A percentile compares a stretch with the other conserved stretches of the same genome.
Conservation (phyloP, 2,888 invertebrate genomes). For the Galerucella pusilla region DNA sequence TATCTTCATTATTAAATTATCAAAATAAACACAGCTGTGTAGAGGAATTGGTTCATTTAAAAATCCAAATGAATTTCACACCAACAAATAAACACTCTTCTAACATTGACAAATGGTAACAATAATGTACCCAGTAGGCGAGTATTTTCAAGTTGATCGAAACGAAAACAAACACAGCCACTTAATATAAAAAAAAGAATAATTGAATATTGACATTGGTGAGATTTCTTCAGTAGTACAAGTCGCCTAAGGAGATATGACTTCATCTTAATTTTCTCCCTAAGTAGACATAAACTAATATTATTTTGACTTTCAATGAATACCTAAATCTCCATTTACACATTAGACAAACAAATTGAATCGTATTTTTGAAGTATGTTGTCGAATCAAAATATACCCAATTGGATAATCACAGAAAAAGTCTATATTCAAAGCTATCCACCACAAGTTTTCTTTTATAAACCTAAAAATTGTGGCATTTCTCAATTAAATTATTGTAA, state of each 20-base stretch:
- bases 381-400: too few species aligned
- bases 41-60: constrained; percentile 5
- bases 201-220: neutral
- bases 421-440: too few species aligned
- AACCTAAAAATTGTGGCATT: too few species aligned
- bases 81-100: constrained; percentile 9
- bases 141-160: neutral
- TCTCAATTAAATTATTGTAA: too few species aligned
- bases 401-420: too few species aligned
- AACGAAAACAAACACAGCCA: constrained; percentile 6
- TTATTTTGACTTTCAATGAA: neutral
- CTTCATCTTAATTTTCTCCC: neutral
- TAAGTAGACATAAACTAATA: neutral
- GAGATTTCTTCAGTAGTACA: neutral
- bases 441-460: too few species aligned
- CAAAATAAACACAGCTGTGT: neutral
- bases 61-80: neutral
- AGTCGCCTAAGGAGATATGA: neutral
- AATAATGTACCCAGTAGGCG: constrained; percentile 24
- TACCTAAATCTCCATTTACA: neutral
- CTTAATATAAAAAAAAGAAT: neutral
- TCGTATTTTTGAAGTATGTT: too few species aligned
- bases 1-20: constrained; percentile 1
- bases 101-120: constrained; percentile 20
- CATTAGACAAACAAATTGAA: too few species aligned